phyloP scores from a whole-genome alignment of 1,140 invertebrate species.

The Hydropsyche tenuis region DNA sequence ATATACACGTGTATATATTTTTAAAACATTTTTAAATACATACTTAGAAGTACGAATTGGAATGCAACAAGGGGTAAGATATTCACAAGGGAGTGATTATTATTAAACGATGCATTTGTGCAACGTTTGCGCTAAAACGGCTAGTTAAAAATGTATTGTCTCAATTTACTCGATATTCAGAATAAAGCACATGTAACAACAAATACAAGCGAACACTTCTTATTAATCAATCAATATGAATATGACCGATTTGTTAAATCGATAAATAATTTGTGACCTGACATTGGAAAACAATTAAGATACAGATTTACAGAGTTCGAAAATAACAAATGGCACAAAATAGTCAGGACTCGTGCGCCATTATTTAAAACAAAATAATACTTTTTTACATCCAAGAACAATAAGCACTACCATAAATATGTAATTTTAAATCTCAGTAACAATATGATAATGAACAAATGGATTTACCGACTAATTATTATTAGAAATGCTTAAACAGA shows the following conservation, averaged over 20 bases:
- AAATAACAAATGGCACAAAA: not conserved
- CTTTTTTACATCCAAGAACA: slow-evolving; percentile 41
- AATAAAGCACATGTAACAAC: not conserved
- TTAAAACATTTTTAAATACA: slow-evolving; percentile 11
- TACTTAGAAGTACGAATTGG: slow-evolving; percentile 40
- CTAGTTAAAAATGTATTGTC: slow-evolving; percentile 46
- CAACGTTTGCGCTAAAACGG: slow-evolving; percentile 39
- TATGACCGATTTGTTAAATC: not conserved
- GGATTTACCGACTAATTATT: slow-evolving; percentile 15
- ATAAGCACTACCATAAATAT: slow-evolving; percentile 48
- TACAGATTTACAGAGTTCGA: not conserved
- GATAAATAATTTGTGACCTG: not conserved
- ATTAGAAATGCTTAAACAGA: slow-evolving; percentile 34
- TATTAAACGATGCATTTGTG: slow-evolving; percentile 43
- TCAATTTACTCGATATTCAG: slow-evolving; percentile 36
- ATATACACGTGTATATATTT: slow-evolving; percentile 6
- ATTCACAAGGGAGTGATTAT: slow-evolving; percentile 46
- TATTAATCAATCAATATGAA: not conserved
- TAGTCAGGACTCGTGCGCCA: not conserved
- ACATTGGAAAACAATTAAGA: not conserved
- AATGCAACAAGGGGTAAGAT: slow-evolving; percentile 48
- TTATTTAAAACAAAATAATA: slow-evolving; percentile 42
- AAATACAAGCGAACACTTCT: not conserved
- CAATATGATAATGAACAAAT: slow-evolving; percentile 41
- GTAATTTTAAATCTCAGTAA: slow-evolving; percentile 44